Evolutionary conservation across 1,140 invertebrate genomes (phyloP).

Genomic region (Sitobion miscanthi): DNA sequence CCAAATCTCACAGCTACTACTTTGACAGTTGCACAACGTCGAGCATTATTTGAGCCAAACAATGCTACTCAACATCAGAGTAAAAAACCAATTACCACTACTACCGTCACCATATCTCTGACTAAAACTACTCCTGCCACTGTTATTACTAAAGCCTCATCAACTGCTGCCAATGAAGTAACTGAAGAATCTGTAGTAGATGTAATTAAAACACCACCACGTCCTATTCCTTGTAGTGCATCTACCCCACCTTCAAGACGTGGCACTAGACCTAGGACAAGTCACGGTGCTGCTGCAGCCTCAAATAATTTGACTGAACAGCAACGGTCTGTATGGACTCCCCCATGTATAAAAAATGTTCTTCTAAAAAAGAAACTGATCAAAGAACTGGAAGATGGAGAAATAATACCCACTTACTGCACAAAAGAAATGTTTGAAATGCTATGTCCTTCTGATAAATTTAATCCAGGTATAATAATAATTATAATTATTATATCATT

Average conservation of each 20-base stretch:
- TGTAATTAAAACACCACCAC: slow-evolving; percentile 11
- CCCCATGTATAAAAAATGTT: slow-evolving; percentile 24
- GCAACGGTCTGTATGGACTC: background rate
- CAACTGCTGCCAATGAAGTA: background rate
- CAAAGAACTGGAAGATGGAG: background rate
- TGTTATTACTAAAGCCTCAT: background rate
- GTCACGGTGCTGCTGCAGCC: no score
- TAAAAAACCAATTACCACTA: slow-evolving; percentile 21
- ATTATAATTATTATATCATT: background rate
- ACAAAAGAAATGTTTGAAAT: background rate
- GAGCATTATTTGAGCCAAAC: slow-evolving; percentile 35
- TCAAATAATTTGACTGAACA: no score
- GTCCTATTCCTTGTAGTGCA: background rate
- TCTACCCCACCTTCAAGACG: background rate
- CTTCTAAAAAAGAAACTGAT: slow-evolving; percentile 1
- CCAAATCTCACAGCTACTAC: background rate
- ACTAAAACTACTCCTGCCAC: background rate
- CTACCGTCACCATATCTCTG: slow-evolving; percentile 19
- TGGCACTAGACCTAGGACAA: no score
- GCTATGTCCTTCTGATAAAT: background rate
- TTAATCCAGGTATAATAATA: background rate
- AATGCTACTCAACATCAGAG: background rate
- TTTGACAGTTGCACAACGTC: slow-evolving; percentile 30
- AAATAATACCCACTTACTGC: no score
- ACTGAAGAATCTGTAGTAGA: background rate